phyloP scores from a whole-genome alignment of 92 coral and sea anemone species.

The Parazoanthus darwini region DNA sequence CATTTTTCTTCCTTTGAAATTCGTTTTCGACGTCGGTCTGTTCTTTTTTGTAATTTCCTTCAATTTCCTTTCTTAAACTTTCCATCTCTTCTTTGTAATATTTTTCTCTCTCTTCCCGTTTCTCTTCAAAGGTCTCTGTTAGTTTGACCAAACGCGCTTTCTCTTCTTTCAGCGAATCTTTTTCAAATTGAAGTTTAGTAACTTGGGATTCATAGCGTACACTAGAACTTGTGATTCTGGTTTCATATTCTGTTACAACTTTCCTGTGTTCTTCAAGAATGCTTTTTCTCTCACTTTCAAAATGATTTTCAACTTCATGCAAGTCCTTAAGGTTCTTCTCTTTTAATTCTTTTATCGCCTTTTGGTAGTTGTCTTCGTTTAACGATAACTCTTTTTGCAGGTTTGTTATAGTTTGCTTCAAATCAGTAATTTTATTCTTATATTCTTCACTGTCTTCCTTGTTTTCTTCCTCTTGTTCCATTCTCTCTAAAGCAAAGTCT shows the following conservation, averaged over 20 bases:
- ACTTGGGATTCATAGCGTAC: not conserved
- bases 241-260: conserved; percentile 18
- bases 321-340: not conserved
- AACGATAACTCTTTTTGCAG: not conserved
- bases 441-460: not conserved
- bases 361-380: not conserved
- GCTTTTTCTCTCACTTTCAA: not conserved
- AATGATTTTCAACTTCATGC: not conserved
- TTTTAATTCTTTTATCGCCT: not conserved
- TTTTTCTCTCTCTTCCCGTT: not conserved
- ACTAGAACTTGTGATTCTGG: not conserved
- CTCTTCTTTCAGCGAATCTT: not conserved
- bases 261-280: conserved; percentile 1
- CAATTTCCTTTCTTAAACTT: not conserved
- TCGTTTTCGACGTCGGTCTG: not conserved
- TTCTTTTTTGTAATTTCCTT: not conserved
- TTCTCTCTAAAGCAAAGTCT: not conserved
- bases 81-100: not conserved
- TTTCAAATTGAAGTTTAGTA: not conserved
- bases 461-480: not conserved
- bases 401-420: not conserved
- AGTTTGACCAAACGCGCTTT: not conserved
- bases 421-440: not conserved
- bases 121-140: not conserved
- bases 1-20: not conserved